Base-by-base conservation (phyloP, 2,888 invertebrate genomes). In the Sialis lutaria region DNA sequence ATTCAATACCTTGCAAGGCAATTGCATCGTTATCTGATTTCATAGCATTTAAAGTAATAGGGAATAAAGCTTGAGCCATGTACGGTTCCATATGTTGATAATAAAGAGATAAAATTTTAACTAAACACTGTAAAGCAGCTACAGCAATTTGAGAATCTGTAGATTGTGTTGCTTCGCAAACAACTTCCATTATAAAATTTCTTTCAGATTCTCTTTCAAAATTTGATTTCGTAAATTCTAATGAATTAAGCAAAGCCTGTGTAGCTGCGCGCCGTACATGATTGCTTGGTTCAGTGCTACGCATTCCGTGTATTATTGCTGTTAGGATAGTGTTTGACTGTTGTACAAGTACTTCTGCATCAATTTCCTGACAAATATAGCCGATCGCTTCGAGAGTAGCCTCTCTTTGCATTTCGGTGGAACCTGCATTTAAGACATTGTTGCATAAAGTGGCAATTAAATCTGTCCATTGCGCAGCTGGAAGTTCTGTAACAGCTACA, bases 1-100 rank as follows among this genome's bases (percentile, higher is more conserved):
- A 99, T 67, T 99, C 98, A 63, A 99, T 97, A 54, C 98, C 98
- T 72, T 97, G 97, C 48, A 97, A 74, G 12, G 93, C 85, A 46
- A 99, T 86, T 56, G 96, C 95, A 68, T 97, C 95, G 53, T 87
- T 79, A 52, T 92, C 91, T 12, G 90, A 90, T 63, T 92, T 93
- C 93, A 99, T 99, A 7, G 98, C 96, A 67, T 95, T 92, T 60
- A 98, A 70, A 6, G 98, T 96, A 49, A 98, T 97, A 32, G 97
- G 93, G 66, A 98, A 98, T 12, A 98, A 69, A 9, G 97, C 98
- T 60, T 86, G 89, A 1, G 85, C 91, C 98, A 99, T 99, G 61
- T 99, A 99, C 9, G 89, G 85, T 64, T 98, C 96, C 98, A 99
- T 99, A 62, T 89, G 88, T 65, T 93, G 90, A 64, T 99, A 99